Evolutionary conservation across 2,797 vertebrate genomes (phyloP), one percentile per base, ranked within the genome.

Genomic region (Scolopax bukidnonensis): DNA sequence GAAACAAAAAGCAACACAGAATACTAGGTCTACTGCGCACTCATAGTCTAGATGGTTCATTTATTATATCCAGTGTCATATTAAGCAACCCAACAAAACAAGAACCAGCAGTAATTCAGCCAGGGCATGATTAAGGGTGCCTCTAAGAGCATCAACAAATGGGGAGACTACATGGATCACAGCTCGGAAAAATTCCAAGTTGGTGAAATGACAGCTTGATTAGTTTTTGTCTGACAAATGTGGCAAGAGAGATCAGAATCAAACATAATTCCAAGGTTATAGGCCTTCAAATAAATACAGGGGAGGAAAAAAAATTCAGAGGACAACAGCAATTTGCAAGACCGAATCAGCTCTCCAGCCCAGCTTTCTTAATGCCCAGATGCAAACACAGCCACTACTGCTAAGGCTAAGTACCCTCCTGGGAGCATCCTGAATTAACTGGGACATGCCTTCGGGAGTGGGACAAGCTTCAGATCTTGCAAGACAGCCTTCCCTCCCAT

Each of bases 121-220:
- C 83, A 95, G 36, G 50, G 24, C 47, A 59, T 95, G 88, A 97
- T 94, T 86, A 75, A 97, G 86, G 67, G 50, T 51, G 15, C 36
- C 79, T 89, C 28, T 56, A 93, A 95, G 61, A 80, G 50, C 71
- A 94, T 94, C 83, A 92, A 73, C 68, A 91, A 85, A 92, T 0
- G 8, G 54, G 69, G 57, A 82, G 53, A n/a, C 80, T 84, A 47
- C 78, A 95, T 95, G 96, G 94, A 95, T 97, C 96, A 95, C 91
- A 84, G 69, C 63, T 50, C 9, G 0, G 84, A 84, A 97, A 89
- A 77, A 93, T 85, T 93, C 89, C 71, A 85, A 51, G 84, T 54
- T 93, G 84, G 56, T 71, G 30, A 95, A 88, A 87, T 95, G 95
- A 96, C 95, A 96, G 78, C 78, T 96, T 96, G 93, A 97, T 97